These are phyloP conservation scores for Platorchestia sp. DNA, from an alignment of 1,140 invertebrate genomes.

Conservation along the genomic window DNA sequence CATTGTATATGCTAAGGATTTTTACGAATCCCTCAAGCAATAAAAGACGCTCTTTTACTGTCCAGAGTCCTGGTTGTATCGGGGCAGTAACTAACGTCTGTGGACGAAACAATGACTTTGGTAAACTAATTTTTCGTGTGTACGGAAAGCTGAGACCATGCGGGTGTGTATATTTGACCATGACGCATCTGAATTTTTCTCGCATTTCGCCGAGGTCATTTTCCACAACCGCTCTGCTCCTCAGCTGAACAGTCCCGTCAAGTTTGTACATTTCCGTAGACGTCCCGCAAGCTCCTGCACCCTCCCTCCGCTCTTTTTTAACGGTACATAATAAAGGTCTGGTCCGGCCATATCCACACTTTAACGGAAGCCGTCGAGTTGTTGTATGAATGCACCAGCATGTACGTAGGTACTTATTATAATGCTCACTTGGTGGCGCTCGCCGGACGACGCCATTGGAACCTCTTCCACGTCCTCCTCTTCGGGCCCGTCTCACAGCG, in stretches of 20 bases:
- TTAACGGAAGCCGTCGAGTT: slow-evolving; percentile 25
- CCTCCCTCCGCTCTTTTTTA: not conserved
- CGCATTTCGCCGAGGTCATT: not conserved
- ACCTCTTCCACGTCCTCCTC: not conserved
- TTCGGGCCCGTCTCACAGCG: not conserved
- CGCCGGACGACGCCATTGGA: not conserved
- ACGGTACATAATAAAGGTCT: slow-evolving; percentile 41
- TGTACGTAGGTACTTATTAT: not conserved
- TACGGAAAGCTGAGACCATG: not conserved
- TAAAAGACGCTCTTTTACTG: not conserved
- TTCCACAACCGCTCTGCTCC: not conserved
- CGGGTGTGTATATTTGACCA: not conserved
- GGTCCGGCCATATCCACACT: slow-evolving; percentile 27
- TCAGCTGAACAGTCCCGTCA: too few relatives aligned
- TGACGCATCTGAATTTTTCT: not conserved
- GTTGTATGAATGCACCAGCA: not conserved
- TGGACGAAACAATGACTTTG: not conserved
- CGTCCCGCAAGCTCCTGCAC: not conserved
- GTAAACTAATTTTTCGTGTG: not conserved
- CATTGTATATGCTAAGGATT: not conserved
- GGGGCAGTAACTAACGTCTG: too few relatives aligned
- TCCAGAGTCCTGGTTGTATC: not conserved
- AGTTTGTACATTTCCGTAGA: not conserved
- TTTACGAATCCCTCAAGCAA: not conserved
- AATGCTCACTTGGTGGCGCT: not conserved